Percentiles rank a stretch among this genome's conserved stretches.
Evolutionary conservation across 2,797 vertebrate genomes (phyloP).

Genomic region (Hybognathus amarus): DNA sequence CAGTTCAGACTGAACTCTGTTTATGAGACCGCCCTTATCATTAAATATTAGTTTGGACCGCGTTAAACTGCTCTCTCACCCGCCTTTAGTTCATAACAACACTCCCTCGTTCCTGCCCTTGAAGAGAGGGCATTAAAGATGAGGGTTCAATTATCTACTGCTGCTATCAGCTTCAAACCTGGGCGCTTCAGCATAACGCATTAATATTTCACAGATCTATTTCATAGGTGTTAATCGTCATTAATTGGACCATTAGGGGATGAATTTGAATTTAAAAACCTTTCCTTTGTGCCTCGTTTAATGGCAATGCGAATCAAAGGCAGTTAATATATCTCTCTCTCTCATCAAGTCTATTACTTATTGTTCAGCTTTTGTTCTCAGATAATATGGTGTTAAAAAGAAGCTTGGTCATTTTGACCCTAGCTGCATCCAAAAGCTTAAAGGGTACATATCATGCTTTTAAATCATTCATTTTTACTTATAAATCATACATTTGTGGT

Average conservation of each 20-base stretch:
- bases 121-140: constrained; percentile 16
- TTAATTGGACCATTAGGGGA: constrained; percentile 40
- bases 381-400: constrained; percentile 1
- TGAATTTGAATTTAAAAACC: constrained; percentile 19
- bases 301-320: constrained; percentile 16
- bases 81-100: not conserved
- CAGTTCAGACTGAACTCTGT: not conserved
- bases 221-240: constrained; percentile 32
- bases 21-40: constrained; percentile 7
- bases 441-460: too few species aligned
- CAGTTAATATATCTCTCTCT: not conserved
- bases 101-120: constrained; percentile 21
- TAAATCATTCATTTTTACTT: too few species aligned
- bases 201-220: constrained; percentile 29
- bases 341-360: not conserved
- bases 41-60: constrained; percentile 22
- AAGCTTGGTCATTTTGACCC: not conserved
- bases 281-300: constrained; percentile 23
- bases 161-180: constrained; percentile 13
- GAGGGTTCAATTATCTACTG: constrained; percentile 11
- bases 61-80: not conserved
- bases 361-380: constrained; percentile 13
- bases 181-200: constrained; percentile 4
- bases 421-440: not conserved
- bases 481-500: too few species aligned